Evolutionary conservation across 2,888 invertebrate species (phyloP), one percentile per base, ranked within the genome.

Genomic region (Agriopis leucophaearia): DNA sequence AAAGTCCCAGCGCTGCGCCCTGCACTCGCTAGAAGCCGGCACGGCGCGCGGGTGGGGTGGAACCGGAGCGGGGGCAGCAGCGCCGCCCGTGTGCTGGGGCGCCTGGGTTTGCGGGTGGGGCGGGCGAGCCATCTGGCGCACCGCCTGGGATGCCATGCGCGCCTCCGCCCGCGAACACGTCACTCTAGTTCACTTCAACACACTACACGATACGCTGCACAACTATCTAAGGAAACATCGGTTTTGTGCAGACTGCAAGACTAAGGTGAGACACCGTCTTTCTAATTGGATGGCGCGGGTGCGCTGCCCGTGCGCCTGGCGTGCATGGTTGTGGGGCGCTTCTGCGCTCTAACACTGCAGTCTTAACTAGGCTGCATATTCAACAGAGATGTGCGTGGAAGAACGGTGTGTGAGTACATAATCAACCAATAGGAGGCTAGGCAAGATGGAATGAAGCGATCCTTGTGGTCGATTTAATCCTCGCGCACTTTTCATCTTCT

Each of bases 201-300:
- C 96, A 75, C 94, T 99, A 70, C 96, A 97, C 81, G 96, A 96
- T 70, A 98, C 98, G 15, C 94, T 99, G 47, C 98, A 98, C 83
- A 97, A 96, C 76, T 99, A 99, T 90, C 95, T 99, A 70, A 95
- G 97, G 78, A 99, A 99, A 92, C 98, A 99, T 88, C 96, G 98
- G 93, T 99, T 99, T 90, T 99, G 99, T 85, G 96, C 97, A 3
- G 99, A 99, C 85, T 99, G 99, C 86, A 97, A 98, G 78, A 97
- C 98, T 74, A 99, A 98, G 95, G 98, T 99, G 71, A 87, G 59
- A 27, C 12, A n/a, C 18, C 5, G 15, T 40, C 36, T 27, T 27
- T 27, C 27, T 27, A 27, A 3, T 27, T 27, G 1, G 18, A 27
- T 27, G 18, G 27, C 27, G 27, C 27, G 5, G 27, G 1, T 27